Percentiles rank a stretch among this genome's conserved stretches.
These are phyloP conservation scores for Ennomos fuscantarius DNA, from an alignment of 2,888 invertebrate species.

Conservation along the genomic window DNA sequence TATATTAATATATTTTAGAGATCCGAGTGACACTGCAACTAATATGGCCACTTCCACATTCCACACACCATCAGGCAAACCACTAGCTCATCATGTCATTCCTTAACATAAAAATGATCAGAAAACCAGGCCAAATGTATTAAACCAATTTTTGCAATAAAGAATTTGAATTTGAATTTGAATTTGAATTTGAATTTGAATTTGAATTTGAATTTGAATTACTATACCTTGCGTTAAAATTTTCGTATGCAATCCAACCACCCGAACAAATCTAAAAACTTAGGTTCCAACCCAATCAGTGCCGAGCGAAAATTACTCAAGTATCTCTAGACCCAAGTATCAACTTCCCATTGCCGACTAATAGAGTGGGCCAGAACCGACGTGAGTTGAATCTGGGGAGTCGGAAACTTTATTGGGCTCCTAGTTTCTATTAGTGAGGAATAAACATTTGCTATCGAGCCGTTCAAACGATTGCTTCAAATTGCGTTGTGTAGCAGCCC, in stretches of 20 bases:
- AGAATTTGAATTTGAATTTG: no score
- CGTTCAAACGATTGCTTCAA: background rate
- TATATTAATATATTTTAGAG: no score
- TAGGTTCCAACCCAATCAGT: slow-evolving; percentile 17
- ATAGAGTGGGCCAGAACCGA: slow-evolving; percentile 22
- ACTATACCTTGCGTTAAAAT: background rate
- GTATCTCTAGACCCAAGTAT: slow-evolving; percentile 20
- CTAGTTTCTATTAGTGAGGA: slow-evolving; percentile 25
- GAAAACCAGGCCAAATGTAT: no score
- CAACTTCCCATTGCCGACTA: slow-evolving; percentile 20
- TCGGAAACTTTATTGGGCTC: slow-evolving; percentile 18
- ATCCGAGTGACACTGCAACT: no score
- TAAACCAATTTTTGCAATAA: no score
- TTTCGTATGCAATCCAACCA: slow-evolving; percentile 12
- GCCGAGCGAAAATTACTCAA: slow-evolving; percentile 16
- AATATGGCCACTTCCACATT: no score
- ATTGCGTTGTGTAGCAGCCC: slow-evolving; percentile 1
- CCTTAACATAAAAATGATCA: no score
- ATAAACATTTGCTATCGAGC: slow-evolving; percentile 18
- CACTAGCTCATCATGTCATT: no score
- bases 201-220: no score
- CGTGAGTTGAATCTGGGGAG: slow-evolving; percentile 21
- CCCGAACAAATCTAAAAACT: slow-evolving; percentile 20
- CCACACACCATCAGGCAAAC: no score
- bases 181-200: no score